phyloP scores from a whole-genome alignment of 1,140 invertebrate genomes.

The Yoshiicerus persimilis region DNA sequence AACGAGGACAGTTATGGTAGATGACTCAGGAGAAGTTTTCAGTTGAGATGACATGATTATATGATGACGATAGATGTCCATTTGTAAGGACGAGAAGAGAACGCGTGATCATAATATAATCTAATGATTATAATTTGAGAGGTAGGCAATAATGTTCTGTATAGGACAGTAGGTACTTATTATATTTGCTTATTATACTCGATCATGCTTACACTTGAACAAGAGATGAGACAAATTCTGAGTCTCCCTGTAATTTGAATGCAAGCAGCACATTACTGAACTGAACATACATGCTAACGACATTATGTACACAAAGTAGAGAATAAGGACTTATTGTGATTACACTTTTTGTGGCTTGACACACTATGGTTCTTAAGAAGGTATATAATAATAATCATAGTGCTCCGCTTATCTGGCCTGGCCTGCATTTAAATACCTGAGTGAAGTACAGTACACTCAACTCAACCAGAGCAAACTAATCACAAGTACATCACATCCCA shows the following conservation, averaged over 20 bases:
- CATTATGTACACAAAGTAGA: background rate
- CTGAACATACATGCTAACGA: background rate
- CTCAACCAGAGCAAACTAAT: background rate
- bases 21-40: conserved; percentile 29
- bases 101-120: background rate
- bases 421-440: too few species aligned
- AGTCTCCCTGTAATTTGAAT: background rate
- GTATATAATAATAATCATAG: too few species aligned
- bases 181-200: background rate
- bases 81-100: background rate
- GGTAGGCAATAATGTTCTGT: background rate
- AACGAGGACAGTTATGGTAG: conserved; percentile 32
- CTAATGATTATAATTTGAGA: background rate
- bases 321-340: background rate
- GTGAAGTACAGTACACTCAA: background rate
- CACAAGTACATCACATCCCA: background rate
- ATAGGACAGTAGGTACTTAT: too few species aligned
- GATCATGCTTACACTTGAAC: background rate
- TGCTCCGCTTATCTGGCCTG: too few species aligned
- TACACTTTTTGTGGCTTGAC: background rate
- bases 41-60: background rate
- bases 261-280: background rate
- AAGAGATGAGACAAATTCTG: background rate
- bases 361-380: background rate
- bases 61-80: background rate